Evolutionary conservation across 2,797 vertebrate genomes (phyloP), one percentile per base, ranked within the genome.

Genomic region (Petrocephalus sullivani): DNA sequence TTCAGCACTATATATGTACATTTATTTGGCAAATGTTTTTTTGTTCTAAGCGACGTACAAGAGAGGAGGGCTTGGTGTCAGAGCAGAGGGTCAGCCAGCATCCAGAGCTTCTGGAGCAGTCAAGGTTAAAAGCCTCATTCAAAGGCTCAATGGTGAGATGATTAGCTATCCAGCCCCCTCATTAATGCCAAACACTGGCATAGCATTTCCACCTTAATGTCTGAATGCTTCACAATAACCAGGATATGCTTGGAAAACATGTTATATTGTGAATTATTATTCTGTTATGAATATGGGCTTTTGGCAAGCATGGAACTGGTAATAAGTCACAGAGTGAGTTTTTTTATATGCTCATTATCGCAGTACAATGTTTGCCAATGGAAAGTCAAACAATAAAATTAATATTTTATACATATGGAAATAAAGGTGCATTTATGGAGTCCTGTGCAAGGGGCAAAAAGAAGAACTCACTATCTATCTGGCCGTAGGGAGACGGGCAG

Each of bases 311-410:
- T 83, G 46, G 8, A 53, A 37, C 53, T 33, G 19, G 16, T 85
- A 37, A 28, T 23, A 85, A 85, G 23, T 53, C 53, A 37, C 28
- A 57, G 23, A 21, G 56, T n/a, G 33, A 41, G 71, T 8, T 46
- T 33, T 14, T 28, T 23, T 84, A 14, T 16, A n/a, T 41, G 14
- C 21, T 85, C 84, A 85, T 57, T 57, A 85, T 60, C 12, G 3
- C 19, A 85, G 28, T n/a, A 37, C 53, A 57, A 57, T 57, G 58
- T 85, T 85, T 85, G 23, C 56, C n/a, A 58, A 57, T 85, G 84
- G 53, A 85, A 85, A 85, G 54, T 85, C 56, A 85, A 85, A 58
- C 54, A 57, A 58, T 19, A 85, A 56, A 37, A 57, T 85, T 37
- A 85, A 57, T 57, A 85, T 85, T 83, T 83, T 51, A 83, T 83